Evolutionary conservation across 30 jellyfish, hydroid and myxozoan species (phyloP), one percentile per base, ranked within the genome.

Genomic region (Cassiopea xamachana): DNA sequence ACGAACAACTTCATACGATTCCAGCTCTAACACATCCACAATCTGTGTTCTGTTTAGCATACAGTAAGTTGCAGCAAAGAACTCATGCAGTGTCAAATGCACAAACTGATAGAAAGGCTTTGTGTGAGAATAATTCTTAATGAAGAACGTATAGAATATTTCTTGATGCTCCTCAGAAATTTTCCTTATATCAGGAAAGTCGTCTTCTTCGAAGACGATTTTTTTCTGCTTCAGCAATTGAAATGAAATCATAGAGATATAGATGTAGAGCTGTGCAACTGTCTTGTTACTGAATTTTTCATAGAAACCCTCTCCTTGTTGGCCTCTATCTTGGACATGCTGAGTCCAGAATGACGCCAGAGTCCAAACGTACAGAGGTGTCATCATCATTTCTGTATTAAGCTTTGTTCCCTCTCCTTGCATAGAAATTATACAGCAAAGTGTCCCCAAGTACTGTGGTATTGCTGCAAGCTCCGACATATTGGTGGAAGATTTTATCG

Each of bases 381-480:
- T 77, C 69, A 50, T n/a, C 69, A 50, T n/a, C 6, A 39, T 77
- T 2, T 77, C 73, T 7, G 47, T 27, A 27, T 27, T 50, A 7
- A 39, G 0, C 46, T 7, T 47, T 27, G 8, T 27, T 10, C n/a
- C 72, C 16, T 73, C 58, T 3, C 71, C 71, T 50, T 77, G n/a
- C 7, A 77, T 50, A 7, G 86, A 72, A 77, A 77, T 16, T 0
- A 77, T 46, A 77, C 47, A 77, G 46, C 86, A 77, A 13, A 77
- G 86, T 7, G 72, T 77, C 43, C 19, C 71, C 46, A 77, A 43
- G 72, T 77, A 50, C 10, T 77, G 86, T 50, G 86, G 86, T 3
- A 77, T 77, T 4, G 73, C 10, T 50, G 86, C 86, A 3, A 77
- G 73, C 46, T 43, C 72, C 46, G 86, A 47, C 69, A 77, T 77